Evolutionary conservation across 2,888 invertebrate genomes (phyloP).

Genomic region (Gnatocerus cornutus): DNA sequence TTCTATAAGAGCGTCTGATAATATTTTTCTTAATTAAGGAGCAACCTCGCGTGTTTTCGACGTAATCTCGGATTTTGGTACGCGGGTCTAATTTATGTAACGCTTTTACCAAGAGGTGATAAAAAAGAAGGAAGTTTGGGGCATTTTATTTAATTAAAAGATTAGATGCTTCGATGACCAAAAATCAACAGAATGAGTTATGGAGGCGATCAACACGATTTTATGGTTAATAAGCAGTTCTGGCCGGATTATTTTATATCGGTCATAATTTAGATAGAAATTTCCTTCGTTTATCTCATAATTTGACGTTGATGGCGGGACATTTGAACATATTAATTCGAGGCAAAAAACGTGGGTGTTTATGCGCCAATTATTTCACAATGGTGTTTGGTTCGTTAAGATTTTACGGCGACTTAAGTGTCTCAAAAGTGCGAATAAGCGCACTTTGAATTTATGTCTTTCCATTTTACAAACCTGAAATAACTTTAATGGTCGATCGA

Average conservation of each 20-base stretch:
- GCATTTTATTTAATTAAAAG: constrained; percentile 47
- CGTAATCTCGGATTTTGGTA: constrained; percentile 43
- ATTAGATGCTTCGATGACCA: constrained; percentile 31
- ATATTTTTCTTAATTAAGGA: constrained; percentile 46
- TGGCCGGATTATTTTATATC: constrained; percentile 36
- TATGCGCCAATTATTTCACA: constrained; percentile 57
- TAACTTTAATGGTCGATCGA: constrained; percentile 53
- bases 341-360: constrained; percentile 53
- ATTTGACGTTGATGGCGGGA: constrained; percentile 41
- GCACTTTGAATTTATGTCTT: constrained; percentile 50
- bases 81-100: constrained; percentile 40
- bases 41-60: constrained; percentile 43
- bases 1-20: constrained; percentile 28
- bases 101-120: constrained; percentile 32
- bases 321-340: constrained; percentile 53
- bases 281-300: constrained; percentile 37
- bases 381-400: constrained; percentile 52
- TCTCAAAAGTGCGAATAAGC: constrained; percentile 55
- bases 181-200: constrained; percentile 31
- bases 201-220: constrained; percentile 29
- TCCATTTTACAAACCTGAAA: constrained; percentile 52
- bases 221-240: constrained; percentile 41
- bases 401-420: constrained; percentile 56
- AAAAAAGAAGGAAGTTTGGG: constrained; percentile 37
- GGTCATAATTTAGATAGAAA: constrained; percentile 34